These are phyloP conservation scores for Platycnemis pennipes DNA, from an alignment of 2,888 invertebrate genomes.

Conservation along the genomic window DNA sequence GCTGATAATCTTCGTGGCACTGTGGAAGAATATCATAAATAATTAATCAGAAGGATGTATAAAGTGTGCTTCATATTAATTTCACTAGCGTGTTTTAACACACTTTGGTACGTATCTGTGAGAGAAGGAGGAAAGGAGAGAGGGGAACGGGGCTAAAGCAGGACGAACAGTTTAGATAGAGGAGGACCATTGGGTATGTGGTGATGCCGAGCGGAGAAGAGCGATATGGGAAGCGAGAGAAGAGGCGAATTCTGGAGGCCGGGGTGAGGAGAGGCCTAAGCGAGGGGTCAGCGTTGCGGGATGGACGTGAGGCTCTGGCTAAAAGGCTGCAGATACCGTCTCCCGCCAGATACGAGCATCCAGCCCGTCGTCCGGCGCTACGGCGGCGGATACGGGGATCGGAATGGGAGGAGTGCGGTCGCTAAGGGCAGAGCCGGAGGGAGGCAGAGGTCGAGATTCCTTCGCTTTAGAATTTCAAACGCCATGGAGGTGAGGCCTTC, in stretches of 20 bases:
- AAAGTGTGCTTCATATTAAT: no score
- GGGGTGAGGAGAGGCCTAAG: not conserved
- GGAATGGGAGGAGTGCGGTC: not conserved
- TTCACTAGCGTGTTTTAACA: no score
- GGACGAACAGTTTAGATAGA: not conserved
- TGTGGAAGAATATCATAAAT: no score
- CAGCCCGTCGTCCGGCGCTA: not conserved
- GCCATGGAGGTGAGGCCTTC: not conserved
- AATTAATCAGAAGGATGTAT: no score
- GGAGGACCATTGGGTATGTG: not conserved
- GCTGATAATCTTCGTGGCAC: no score
- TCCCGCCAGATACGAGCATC: conserved; percentile 20
- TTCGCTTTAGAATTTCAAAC: conserved; percentile 60
- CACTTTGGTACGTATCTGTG: no score
- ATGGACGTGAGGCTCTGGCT: not conserved
- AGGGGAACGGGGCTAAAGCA: not conserved
- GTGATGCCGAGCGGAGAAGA: not conserved
- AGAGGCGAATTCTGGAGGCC: not conserved
- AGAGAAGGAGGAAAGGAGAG: not conserved
- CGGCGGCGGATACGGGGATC: not conserved
- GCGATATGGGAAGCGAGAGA: not conserved
- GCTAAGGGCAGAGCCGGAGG: not conserved
- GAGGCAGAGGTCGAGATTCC: conserved; percentile 32
- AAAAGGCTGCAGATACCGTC: not conserved
- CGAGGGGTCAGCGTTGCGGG: not conserved